These are phyloP conservation scores for Bovichtus diacanthus DNA, from an alignment of 2,797 vertebrate species.

Conservation along the genomic window DNA sequence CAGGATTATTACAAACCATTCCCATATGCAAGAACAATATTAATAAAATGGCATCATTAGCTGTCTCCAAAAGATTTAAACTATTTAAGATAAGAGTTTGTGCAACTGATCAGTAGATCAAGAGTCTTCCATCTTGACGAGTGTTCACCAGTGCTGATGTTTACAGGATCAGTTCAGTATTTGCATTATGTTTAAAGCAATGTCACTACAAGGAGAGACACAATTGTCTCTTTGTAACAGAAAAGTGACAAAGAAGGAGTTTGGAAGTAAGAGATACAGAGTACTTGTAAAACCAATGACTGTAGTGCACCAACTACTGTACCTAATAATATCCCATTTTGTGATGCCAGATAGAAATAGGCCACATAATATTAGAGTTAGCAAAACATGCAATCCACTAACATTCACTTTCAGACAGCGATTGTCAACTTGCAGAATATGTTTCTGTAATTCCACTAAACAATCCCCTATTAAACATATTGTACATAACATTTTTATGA, in stretches of 20 bases:
- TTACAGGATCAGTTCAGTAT: neutral
- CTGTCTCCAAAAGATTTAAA: constrained; percentile 2
- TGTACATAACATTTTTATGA: constrained; percentile 21
- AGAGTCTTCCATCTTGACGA: neutral
- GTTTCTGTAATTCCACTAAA: constrained; percentile 14
- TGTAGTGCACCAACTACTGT: neutral
- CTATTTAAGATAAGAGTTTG: neutral
- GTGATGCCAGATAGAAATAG: constrained; percentile 25
- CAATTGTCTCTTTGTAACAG: neutral
- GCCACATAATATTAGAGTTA: neutral
- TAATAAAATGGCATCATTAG: constrained; percentile 13
- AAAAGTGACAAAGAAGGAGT: neutral
- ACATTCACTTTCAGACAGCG: constrained; percentile 4
- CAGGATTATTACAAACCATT: neutral
- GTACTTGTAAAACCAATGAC: neutral
- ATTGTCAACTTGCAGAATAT: constrained; percentile 23
- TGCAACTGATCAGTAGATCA: neutral
- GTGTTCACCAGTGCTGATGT: neutral
- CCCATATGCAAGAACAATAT: constrained; percentile 2
- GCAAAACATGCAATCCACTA: constrained; percentile 15
- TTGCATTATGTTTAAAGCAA: neutral
- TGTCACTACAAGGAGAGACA: neutral
- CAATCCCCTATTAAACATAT: constrained; percentile 16
- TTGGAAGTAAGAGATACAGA: neutral
- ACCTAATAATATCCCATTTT: neutral